Conservation (phyloP, 2,113 vertebrate species). For the Pterocles gutturalis region DNA sequence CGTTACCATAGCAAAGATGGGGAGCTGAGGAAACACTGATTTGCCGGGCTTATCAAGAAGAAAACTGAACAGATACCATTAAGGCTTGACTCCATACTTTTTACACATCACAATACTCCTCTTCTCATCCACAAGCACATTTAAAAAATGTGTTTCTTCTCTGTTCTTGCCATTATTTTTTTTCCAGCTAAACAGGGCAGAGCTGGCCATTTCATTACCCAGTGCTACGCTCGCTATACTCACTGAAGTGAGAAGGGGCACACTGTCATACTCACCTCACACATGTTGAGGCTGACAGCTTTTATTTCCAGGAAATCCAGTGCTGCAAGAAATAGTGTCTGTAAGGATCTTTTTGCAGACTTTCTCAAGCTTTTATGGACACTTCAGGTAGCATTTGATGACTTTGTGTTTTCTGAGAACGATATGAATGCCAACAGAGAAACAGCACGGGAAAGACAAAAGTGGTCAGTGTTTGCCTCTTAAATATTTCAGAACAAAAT, state of each 20-base stretch:
- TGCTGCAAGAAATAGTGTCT: not conserved
- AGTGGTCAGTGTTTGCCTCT: not conserved
- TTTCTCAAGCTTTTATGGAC: not conserved
- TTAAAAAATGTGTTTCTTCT: not conserved
- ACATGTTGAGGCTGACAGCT: not conserved
- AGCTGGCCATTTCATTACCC: not conserved
- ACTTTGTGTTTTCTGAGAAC: not conserved
- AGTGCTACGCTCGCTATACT: not conserved
- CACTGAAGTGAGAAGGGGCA: not conserved
- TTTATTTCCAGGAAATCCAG: not conserved
- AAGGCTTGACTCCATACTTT: not conserved
- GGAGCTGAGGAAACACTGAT: not conserved
- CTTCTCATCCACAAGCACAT: not conserved
- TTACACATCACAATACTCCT: not conserved
- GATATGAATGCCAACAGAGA: not conserved
- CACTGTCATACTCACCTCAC: rapidly evolving
- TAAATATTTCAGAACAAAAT: not conserved
- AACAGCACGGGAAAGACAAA: not conserved
- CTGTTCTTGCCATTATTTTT: not conserved
- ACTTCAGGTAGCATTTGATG: not conserved
- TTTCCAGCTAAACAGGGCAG: not conserved
- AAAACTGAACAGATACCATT: not conserved
- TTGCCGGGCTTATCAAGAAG: not conserved
- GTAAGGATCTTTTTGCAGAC: not conserved
- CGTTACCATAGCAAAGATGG: not conserved